Evolutionary conservation across 2,888 invertebrate genomes (phyloP), one percentile per base, ranked within the genome.

Genomic region (Andricus curvator): DNA sequence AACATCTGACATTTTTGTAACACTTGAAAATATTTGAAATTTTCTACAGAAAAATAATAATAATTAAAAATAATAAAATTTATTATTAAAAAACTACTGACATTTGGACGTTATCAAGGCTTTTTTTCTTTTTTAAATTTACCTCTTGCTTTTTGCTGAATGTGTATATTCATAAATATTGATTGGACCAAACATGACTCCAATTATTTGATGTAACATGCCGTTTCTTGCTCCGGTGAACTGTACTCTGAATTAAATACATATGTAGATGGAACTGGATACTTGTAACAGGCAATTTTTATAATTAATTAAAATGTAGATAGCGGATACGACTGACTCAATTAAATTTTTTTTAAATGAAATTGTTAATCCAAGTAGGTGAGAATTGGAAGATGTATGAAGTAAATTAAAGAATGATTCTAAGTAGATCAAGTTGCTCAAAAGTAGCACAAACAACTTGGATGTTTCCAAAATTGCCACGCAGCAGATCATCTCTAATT

Each of bases 401-500:
- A 48, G 48, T 17, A 17, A 44, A 68, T 5, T 25, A 33, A 51
- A 74, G 20, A 9, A 3, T 20, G 25, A 74, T n/a, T n/a, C 11
- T 51, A 33, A 56, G 56, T 74, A 56, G 56, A 56, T n/a, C 33
- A 56, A 74, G 56, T 67, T 22, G 0, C 22, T 67, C 15, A 13
- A 74, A 74, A 56, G 29, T 33, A 74, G 56, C 51, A 74, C 33
- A 56, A 56, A 33, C 29, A 74, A 70, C 44, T 70, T 51, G 48
- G 8, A 29, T 33, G 17, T 33, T 0, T 33, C 56, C 6, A 56
- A 56, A 74, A 37, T 37, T 56, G 33, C 74, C n/a, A 56, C 51
- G 56, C 74, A 74, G 56, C 6, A 6, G 22, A n/a, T 33, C 33
- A 20, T 8, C 33, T 56, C 56, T 51, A 56, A 74, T 74, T 74